phyloP scores from a whole-genome alignment of 2,888 invertebrate species.

The Stenoptilia bipunctidactyla region DNA sequence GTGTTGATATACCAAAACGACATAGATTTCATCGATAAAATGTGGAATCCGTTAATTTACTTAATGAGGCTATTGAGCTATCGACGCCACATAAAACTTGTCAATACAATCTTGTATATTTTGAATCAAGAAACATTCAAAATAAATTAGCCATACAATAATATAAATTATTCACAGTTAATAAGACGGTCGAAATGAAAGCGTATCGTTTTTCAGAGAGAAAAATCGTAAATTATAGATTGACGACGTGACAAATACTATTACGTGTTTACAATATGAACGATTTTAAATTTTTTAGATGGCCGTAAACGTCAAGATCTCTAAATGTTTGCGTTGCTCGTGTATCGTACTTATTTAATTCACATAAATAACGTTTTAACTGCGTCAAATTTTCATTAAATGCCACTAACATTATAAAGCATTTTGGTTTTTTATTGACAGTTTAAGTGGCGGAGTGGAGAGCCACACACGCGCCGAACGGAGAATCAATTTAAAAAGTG shows the following conservation, averaged over 20 bases:
- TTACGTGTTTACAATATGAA: constrained; percentile 33
- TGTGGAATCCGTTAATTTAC: constrained; percentile 12
- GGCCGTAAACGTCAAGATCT: constrained; percentile 35
- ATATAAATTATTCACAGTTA: constrained; percentile 24
- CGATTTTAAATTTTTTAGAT: constrained; percentile 42
- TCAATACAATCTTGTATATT: constrained; percentile 4
- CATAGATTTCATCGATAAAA: constrained; percentile 18
- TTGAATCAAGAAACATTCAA: constrained; percentile 2
- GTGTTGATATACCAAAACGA: constrained; percentile 18
- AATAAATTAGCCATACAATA: neutral
- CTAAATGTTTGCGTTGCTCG: constrained; percentile 9
- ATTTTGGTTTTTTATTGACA: constrained; percentile 57
- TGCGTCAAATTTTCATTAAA: constrained; percentile 61
- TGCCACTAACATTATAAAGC: constrained; percentile 34
- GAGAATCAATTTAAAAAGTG: constrained; percentile 68
- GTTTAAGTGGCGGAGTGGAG: constrained; percentile 50
- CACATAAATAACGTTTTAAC: constrained; percentile 53
- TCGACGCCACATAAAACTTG: constrained; percentile 13
- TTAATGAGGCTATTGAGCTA: constrained; percentile 14
- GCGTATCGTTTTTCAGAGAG: constrained; percentile 24
- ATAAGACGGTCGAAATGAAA: constrained; percentile 24
- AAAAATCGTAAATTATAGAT: constrained; percentile 37
- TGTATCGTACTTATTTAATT: constrained; percentile 36
- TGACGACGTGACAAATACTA: constrained; percentile 52
- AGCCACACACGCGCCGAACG: constrained; percentile 63